Base-by-base conservation (phyloP, 2,797 vertebrate genomes). In the Poeciliopsis presidionis region DNA sequence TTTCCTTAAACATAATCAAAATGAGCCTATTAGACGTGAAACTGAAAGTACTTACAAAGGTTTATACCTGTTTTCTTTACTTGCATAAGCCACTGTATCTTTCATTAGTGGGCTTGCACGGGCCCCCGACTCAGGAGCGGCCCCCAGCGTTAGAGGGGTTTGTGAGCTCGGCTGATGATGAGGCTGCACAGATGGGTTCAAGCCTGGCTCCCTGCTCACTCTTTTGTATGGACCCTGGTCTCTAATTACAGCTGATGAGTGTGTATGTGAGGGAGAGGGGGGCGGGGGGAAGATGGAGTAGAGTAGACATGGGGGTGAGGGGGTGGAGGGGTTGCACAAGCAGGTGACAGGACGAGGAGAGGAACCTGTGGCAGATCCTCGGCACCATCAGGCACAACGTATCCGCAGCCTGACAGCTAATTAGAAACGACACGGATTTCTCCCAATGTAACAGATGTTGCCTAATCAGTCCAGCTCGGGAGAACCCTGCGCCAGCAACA, bases 381-480 rank as follows among this genome's bases (percentile, higher is more conserved):
- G 93, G 96, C 96, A 96, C 98, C 98, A 99, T 99, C 98, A 97
- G 97, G 97, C 96, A 96, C 97, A 97, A 97, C 96, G 97, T 97
- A 97, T 96, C 96, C 95, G 74, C 97, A 97, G 97, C 95, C 97
- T 99, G 98, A 98, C 98, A 99, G 98, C 97, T 99, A 99, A 99
- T 99, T 99, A 99, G 98, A 97, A 98, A 96, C 97, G 97, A 99
- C 98, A 99, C 97, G 95, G 97, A 99, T 99, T 99, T 98, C 97
- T 98, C 98, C 98, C 98, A 97, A 97, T 99, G 97, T 99, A 99
- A 99, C 98, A 99, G 98, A 99, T 99, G 98, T 99, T 99, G 97
- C 95, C 97, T 99, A 99, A 99, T 99, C 98, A 99, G 97, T 97
- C 97, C 98, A 98, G 97, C 98, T 98, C 96, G 96, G 96, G 96